Evolutionary conservation across 2,797 vertebrate species (phyloP), one percentile per base, ranked within the genome.

Genomic region (Gorsachius magnificus): DNA sequence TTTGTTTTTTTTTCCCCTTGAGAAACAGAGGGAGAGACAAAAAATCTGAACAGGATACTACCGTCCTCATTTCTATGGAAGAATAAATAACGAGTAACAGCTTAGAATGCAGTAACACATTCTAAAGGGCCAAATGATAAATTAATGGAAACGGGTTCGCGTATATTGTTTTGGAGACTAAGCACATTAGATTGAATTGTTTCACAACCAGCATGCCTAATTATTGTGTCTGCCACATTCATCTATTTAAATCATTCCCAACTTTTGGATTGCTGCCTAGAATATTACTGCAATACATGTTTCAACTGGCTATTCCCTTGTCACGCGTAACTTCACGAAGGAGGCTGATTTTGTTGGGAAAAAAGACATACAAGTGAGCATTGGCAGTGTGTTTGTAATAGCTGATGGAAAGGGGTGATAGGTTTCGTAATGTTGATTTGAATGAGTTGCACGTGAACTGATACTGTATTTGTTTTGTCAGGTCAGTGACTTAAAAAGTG

Each of bases 171-270:
- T 97, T 97, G 93, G 96, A 90, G 90, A 96, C 95, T 95, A 95
- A 97, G 82, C 96, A 89, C 87, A 97, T 98, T 97, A 96, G 93
- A 97, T 96, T 93, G 97, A 96, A 98, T 97, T 98, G 96, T 98
- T 98, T 97, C 97, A 95, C 91, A 97, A 96, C 95, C 93, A 97
- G 97, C 90, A 83, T 95, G 98, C 92, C 97, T 98, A 98, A 98
- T 99, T 98, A 98, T 98, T 97, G 94, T 97, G 98, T 98, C 98
- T 98, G 98, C 98, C 98, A 98, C 97, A 98, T 97, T 98, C 96
- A 78, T 98, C 97, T 97, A 88, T 98, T 97, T 97, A 97, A 98
- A 97, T 97, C 94, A 97, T 98, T 98, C 98, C 98, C 89, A 95
- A 97, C 97, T 97, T 98, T 97, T 99, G 99, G 98, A 98, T 45